These are phyloP conservation scores for Sylvietta virens DNA, from an alignment of 2,113 vertebrate species.

Conservation along the genomic window DNA sequence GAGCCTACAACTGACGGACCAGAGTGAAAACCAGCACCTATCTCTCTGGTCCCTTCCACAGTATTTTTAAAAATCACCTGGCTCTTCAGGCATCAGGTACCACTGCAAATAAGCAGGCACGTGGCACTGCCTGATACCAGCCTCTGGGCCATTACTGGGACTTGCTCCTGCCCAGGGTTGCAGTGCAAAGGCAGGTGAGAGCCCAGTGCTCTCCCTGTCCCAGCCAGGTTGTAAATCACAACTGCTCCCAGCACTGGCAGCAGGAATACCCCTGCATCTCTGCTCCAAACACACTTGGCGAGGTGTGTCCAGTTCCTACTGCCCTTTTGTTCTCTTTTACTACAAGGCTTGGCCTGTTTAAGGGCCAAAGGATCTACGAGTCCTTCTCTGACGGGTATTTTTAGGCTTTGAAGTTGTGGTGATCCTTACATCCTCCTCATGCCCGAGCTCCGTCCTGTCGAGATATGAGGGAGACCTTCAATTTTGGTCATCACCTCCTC, in stretches of 20 bases:
- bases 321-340: not conserved
- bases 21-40: not conserved
- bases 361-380: not conserved
- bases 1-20: not conserved
- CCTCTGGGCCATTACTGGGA: not conserved
- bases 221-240: not conserved
- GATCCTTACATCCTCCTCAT: not conserved
- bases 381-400: not conserved
- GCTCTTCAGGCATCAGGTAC: not conserved
- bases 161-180: not conserved
- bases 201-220: rapidly evolving
- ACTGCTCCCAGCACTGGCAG: not conserved
- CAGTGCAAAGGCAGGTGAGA: not conserved
- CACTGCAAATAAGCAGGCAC: not conserved
- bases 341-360: not conserved
- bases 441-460: not conserved
- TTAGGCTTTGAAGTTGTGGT: not conserved
- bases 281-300: not conserved
- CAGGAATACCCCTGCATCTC: not conserved
- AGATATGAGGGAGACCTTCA: not conserved
- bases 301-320: not conserved
- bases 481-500: not conserved
- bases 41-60: not conserved
- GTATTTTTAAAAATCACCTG: not conserved
- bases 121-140: not conserved